Percentiles rank a stretch among this genome's conserved stretches.
phyloP scores from a whole-genome alignment of 2,113 vertebrate species.

The Callaeas wilsoni region DNA sequence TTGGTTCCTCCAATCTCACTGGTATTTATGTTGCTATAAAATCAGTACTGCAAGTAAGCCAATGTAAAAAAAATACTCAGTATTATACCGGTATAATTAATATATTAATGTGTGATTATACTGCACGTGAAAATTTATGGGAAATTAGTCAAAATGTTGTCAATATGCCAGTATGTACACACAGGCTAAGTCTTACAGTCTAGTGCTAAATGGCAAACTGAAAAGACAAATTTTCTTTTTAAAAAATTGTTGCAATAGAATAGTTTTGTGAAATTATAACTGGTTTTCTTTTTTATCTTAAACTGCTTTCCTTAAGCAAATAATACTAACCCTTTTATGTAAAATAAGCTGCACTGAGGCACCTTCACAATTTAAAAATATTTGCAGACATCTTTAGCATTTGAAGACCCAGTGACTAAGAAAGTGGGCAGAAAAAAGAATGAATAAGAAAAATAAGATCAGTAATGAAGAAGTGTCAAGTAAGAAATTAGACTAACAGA shows the following conservation, averaged over 20 bases:
- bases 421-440: not conserved
- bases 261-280: not conserved
- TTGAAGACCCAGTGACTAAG: not conserved
- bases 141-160: not conserved
- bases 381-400: not conserved
- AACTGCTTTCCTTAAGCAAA: not conserved
- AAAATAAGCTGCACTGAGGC: not conserved
- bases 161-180: not conserved
- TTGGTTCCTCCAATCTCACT: not conserved
- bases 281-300: not conserved
- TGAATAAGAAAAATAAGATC: not conserved
- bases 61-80: not conserved
- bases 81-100: not conserved
- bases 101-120: not conserved
- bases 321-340: not conserved
- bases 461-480: not conserved
- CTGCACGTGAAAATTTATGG: not conserved
- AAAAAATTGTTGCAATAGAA: not conserved
- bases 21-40: constrained; percentile 13
- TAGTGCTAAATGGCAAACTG: not conserved
- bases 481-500: not conserved
- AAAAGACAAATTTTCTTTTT: not conserved
- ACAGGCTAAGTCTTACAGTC: not conserved
- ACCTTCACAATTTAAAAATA: not conserved
- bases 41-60: not conserved